Evolutionary conservation across 2,113 vertebrate species (phyloP), one percentile per base, ranked within the genome.

Genomic region (Upupa epops): DNA sequence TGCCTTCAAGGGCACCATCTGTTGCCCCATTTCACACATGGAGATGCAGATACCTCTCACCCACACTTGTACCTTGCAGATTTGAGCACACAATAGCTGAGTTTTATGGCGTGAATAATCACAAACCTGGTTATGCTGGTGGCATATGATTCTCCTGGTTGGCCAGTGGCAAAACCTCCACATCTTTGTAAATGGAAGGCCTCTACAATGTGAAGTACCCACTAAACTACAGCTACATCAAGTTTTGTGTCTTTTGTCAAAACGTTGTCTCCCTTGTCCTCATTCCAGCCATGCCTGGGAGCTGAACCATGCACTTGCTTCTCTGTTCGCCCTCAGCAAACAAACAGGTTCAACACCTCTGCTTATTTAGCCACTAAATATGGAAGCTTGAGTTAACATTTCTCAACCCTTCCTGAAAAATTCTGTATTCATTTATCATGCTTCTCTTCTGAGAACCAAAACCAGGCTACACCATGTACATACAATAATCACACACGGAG

Each of bases 1-100:
- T 20, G 46, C 9, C 32, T 71, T 46, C 28, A 58, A 25, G 24
- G 9, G 4, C 32, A 56, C 10, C 26, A 11, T 18, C 25, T 63
- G 37, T 4, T 2, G 0, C 52, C 2, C 1, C 0, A 2, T 86
- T 65, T 29, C 36, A 71, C 28, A 32, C 26, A 5, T 7, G 3
- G 5, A 71, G 42, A 8, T 3, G 22, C 11, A 73, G 31, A 11
- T 11, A 22, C 14, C 9, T 3, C 36, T 58, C 66, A 51, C 55
- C 17, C 28, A 42, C n/a, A 5, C 11, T 22, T 20, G 42, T 26
- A 81, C 13, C 25, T 40, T 45, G 32, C 11, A 66, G n/a, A 11
- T 25, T 1, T 3, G 21, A 65, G 59, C 1, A 2, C 28, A 24
- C 7, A 5, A 9, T 22, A 13, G 45, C 19, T 5, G 36, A 5